A percentile compares a stretch with the other conserved stretches of the same genome.
These are phyloP conservation scores for Eleutherodactylus coqui DNA, from an alignment of 2,797 vertebrate species.

Conservation along the genomic window DNA sequence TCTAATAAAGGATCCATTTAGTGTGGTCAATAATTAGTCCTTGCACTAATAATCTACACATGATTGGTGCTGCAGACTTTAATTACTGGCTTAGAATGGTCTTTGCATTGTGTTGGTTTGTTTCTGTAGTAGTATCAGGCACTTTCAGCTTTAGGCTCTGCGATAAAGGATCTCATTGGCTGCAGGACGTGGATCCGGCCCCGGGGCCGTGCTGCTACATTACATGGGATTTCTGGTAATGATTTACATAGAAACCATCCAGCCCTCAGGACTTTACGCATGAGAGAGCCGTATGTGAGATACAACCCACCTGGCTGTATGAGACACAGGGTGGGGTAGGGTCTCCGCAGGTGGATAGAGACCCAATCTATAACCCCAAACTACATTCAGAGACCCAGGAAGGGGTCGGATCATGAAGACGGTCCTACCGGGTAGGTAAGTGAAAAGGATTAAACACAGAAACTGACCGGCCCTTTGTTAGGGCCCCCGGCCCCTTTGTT, in stretches of 20 bases:
- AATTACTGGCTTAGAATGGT: background rate
- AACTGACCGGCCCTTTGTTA: too few relatives aligned
- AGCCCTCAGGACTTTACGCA: background rate
- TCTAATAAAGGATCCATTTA: too few relatives aligned
- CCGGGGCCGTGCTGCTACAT: background rate
- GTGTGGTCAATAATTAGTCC: background rate
- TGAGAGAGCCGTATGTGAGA: too few relatives aligned
- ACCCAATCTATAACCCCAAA: background rate
- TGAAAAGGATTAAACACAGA: background rate
- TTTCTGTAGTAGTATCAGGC: too few relatives aligned
- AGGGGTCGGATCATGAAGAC: background rate
- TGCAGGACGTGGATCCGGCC: too few relatives aligned
- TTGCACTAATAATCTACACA: background rate
- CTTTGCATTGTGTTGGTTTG: too few relatives aligned
- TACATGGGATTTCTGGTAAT: background rate
- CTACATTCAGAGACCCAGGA: background rate
- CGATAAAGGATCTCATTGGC: too few relatives aligned
- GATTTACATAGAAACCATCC: background rate
- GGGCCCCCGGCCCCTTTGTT: too few relatives aligned
- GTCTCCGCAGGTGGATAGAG: background rate
- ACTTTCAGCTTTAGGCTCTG: too few relatives aligned
- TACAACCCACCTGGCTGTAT: too few relatives aligned
- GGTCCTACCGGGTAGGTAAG: background rate
- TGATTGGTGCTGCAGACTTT: background rate
- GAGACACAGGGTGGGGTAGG: background rate